These are phyloP conservation scores for Rotaria sp. DNA, from an alignment of 2,888 invertebrate species.

Conservation along the genomic window DNA sequence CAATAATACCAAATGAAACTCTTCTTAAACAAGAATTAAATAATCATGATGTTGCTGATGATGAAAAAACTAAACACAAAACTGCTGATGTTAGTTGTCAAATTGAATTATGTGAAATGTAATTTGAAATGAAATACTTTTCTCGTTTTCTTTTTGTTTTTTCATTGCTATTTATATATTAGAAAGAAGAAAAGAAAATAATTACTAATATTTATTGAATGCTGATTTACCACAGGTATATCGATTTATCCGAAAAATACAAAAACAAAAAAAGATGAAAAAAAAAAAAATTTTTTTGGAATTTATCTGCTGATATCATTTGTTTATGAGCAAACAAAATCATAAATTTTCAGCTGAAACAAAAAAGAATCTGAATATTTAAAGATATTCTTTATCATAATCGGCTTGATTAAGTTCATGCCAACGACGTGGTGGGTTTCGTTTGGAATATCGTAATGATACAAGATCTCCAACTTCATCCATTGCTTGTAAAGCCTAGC, in stretches of 20 bases:
- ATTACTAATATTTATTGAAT: background rate
- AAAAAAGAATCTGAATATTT: background rate
- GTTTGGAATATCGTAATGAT: slow-evolving; percentile 66
- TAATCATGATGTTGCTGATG: background rate
- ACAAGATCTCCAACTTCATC: slow-evolving; percentile 66
- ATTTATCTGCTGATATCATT: background rate
- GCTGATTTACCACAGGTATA: background rate
- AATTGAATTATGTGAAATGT: background rate
- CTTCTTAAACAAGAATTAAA: background rate
- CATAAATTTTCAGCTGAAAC: background rate
- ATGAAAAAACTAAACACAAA: background rate
- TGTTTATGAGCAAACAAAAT: background rate
- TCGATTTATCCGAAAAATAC: background rate
- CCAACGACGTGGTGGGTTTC: background rate
- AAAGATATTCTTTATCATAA: background rate
- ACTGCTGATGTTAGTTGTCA: background rate
- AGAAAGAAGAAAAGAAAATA: too few species aligned
- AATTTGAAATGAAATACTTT: background rate
- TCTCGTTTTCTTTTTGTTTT: too few species aligned
- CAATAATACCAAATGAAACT: background rate
- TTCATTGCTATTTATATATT: too few species aligned
- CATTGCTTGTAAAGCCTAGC: slow-evolving; percentile 42
- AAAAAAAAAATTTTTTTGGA: too few species aligned
- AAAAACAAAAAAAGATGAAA: background rate
- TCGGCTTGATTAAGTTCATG: background rate